Base-by-base conservation (phyloP, 2,888 invertebrate species). In the Seladonia tumulorum region DNA sequence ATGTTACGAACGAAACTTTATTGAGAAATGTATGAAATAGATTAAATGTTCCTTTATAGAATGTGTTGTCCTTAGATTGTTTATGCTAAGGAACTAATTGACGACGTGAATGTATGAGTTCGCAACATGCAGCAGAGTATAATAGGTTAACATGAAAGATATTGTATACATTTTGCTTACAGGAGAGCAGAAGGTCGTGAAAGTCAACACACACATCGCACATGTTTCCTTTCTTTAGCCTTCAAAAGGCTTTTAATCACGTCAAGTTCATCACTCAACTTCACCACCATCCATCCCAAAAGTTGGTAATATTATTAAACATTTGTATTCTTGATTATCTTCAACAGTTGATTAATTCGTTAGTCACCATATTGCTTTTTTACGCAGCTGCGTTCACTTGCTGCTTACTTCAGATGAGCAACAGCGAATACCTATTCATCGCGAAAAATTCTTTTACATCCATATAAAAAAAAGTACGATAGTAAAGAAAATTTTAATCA, bases 141-240 rank as follows among this genome's bases (percentile, higher is more conserved):
- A 66, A 82, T 85, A 91, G 90, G 90, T 91, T 91, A 91, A 90
- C 85, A 76, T 42, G 76, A 84, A 86, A 87, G 63, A 53, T 82
- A 87, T 83, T 89, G 89, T 91, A 87, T 89, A 89, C 84, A 86
- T 87, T 90, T 79, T 93, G 96, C 97, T 97, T 97, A 98, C 97
- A 97, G 94, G 97, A 97, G 95, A 98, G 97, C 95, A 99, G 97
- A 96, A 99, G 97, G 96, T 98, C 98, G 96, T 98, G 97, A 96
- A 98, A 98, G 96, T 98, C 98, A 95, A 98, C 97, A 96, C 99
- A 99, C 96, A 98, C 97, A 97, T 99, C 98, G 97, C 98, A 99
- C 98, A 98, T 98, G 95, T 96, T 89, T 94, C 86, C 88, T 78
- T 70, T 76, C 79, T 87, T 88, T 81, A 90, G 90, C 91, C 92